These are phyloP conservation scores for Egretta garzetta DNA, from an alignment of 2,113 vertebrate genomes.

Conservation along the genomic window DNA sequence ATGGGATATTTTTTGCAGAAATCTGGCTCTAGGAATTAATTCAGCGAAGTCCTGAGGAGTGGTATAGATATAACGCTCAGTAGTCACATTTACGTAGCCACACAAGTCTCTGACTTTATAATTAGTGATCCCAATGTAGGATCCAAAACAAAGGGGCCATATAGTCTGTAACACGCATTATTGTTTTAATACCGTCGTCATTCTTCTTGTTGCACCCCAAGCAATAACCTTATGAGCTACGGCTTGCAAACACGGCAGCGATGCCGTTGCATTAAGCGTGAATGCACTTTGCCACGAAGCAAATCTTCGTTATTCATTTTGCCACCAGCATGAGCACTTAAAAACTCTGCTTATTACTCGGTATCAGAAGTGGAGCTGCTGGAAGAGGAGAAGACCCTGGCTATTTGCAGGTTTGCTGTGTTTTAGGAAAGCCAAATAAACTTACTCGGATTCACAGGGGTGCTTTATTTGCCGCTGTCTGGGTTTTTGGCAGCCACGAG, in stretches of 20 bases:
- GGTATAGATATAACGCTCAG: not conserved
- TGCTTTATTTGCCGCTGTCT: not conserved
- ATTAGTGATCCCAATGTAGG: fast-evolving
- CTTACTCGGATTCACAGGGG: not conserved
- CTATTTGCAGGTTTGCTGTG: not conserved
- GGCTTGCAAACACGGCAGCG: not conserved
- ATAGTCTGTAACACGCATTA: not conserved
- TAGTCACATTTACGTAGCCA: not conserved
- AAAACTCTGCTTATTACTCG: not conserved
- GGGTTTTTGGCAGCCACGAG: not conserved
- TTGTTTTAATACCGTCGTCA: not conserved
- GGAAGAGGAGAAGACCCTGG: not conserved
- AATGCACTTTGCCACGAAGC: not conserved
- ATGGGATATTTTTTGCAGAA: not conserved
- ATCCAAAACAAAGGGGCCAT: not conserved
- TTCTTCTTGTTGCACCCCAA: not conserved
- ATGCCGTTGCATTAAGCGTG: too few species aligned
- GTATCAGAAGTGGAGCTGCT: not conserved
- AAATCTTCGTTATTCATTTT: not conserved
- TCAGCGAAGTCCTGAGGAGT: not conserved
- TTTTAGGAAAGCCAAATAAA: not conserved
- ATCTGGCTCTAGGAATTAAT: not conserved
- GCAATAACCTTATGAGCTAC: not conserved
- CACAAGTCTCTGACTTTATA: not conserved
- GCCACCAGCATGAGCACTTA: not conserved